phyloP scores from a whole-genome alignment of 2,113 vertebrate genomes.

The Tenrec ecaudatus region DNA sequence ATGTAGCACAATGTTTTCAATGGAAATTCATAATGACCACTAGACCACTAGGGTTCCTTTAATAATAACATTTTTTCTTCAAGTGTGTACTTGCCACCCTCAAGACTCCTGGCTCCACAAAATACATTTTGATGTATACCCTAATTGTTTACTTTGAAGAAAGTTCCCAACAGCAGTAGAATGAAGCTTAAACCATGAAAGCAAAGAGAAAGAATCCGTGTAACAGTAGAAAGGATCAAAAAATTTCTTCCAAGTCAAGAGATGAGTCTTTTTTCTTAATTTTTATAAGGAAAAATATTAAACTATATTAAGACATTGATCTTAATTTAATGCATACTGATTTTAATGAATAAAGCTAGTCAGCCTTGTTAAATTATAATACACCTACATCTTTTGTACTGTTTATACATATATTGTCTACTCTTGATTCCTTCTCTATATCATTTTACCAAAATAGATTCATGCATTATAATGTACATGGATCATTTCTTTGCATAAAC shows the following conservation, averaged over 20 bases:
- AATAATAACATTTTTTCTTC: constrained; percentile 54
- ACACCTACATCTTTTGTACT: not conserved
- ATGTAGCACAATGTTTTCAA: constrained; percentile 61
- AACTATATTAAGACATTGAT: not conserved
- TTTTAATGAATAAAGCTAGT: not conserved
- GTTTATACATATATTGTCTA: not conserved
- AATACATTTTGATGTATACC: constrained; percentile 14
- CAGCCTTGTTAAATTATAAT: too few species aligned
- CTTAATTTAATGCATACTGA: not conserved
- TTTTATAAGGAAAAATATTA: not conserved
- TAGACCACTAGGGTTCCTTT: not conserved
- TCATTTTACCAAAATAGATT: not conserved
- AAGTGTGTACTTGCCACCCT: constrained; percentile 20
- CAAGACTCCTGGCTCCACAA: constrained; percentile 3
- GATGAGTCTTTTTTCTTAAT: not conserved
- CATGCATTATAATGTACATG: not conserved
- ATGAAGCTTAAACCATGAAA: constrained; percentile 57
- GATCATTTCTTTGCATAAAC: not conserved
- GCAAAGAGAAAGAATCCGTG: not conserved
- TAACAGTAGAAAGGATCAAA: not conserved
- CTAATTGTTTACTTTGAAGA: not conserved
- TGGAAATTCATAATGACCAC: constrained; percentile 51
- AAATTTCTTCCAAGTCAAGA: not conserved
- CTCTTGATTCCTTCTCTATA: too few species aligned
- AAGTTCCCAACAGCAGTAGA: not conserved